Base-by-base conservation (phyloP, 2,888 invertebrate species). In the Ectemnius continuus region DNA sequence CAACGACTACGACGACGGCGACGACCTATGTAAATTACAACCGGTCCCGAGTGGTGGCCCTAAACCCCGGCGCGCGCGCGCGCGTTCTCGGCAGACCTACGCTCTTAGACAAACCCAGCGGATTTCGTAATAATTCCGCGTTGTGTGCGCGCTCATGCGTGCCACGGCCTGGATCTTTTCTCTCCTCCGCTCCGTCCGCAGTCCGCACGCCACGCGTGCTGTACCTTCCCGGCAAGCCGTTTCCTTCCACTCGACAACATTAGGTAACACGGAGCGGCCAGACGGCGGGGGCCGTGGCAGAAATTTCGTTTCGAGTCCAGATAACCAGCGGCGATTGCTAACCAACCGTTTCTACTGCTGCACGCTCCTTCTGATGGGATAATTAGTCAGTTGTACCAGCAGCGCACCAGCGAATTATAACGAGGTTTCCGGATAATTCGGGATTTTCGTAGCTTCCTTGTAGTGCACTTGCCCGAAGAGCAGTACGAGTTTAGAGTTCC, bases 131-230 rank as follows among this genome's bases (percentile, higher is more conserved):
- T 85, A 86, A 88, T 88, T 85, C 86, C 81, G 84, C 83, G 84
- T 84, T 84, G 83, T 82, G 87, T 85, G 88, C 83, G 84, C 88
- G 81, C 87, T 89, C 89, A 89, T 89, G 89, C 89, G 88, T 89
- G 80, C 84, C 85, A 84, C 89, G 89, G 89, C 89, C 88, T 89
- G 87, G 80, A 89, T 89, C 89, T 88, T 87, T 85, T 86, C 85
- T 85, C 76, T 77, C 76, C 76, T 76, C 75, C 78, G 16, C 52
- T 36, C 36, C 36, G 36, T 8, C 8, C 36, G 36, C 11, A 36
- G 23, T 23, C 23, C 36, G 36, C 75, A 80, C 81, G 76, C 70
- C 75, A 80, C 81, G 76, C 70, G 70, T 70, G 68, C 74, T 60
- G 63, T 72, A 79, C 79, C 79, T 76, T 64, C 76, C 67, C 80